Base-by-base conservation (phyloP, 1,140 invertebrate species). In the Solenopsis fugax region DNA sequence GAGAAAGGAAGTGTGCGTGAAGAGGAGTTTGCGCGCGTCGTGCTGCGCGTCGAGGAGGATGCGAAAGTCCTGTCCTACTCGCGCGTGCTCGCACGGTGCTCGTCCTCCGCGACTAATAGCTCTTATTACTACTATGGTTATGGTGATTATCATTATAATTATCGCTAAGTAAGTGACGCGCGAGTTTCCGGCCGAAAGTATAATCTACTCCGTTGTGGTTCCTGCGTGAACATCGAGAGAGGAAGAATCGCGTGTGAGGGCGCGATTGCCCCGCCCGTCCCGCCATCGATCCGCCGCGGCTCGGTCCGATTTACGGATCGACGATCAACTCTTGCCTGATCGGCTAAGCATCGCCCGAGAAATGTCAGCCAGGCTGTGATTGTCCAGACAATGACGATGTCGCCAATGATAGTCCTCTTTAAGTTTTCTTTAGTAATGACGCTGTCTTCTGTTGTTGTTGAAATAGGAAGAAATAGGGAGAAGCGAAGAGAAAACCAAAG, bases 311-410 rank as follows among this genome's bases (percentile, higher is more conserved):
- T 64, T 76, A 60, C 24, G 45, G 81, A 82, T 84, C 87, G 80
- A 85, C 21, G 50, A 76, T 84, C 71, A 69, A 67, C 41, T 89
- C 29, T 90, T 56, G 60, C 69, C 85, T 88, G 88, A 89, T 73
- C 78, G 86, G 81, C 65, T 52, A 54, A 73, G 90, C 88, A 91
- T 90, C 88, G 91, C 90, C 77, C 80, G 87, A 85, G 84, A 91
- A 93, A 93, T 93, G 91, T 92, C 93, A 93, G 89, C 86, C 82
- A 91, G 93, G 93, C 93, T 93, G 93, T 93, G 93, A 93, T 93
- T 92, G 88, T 90, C 48, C 76, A 88, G 88, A 88, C 18, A 50
- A 65, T 45, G 67, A 88, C 69, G 69, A 87, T 56, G 52, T 72
- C 69, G 77, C 54, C 41, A 62, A 73, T 45, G 52, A 73, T 71